Conservation (phyloP, 1,140 invertebrate genomes). For the Rhizoglyphus robini region DNA sequence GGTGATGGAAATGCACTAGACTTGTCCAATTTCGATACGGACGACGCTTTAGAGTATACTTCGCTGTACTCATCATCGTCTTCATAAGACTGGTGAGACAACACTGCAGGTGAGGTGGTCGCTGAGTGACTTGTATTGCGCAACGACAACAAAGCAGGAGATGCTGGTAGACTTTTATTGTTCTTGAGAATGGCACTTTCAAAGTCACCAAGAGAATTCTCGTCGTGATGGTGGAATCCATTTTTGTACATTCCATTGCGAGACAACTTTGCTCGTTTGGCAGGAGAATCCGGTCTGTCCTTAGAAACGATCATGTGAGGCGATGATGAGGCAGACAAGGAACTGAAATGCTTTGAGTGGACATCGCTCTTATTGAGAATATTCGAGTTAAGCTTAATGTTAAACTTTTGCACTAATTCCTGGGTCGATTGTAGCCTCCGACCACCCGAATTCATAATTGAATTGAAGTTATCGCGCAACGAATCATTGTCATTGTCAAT, state of each 20-base stretch:
- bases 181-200: background rate
- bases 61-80: background rate
- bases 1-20: background rate
- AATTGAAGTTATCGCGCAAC: slow-evolving; percentile 1
- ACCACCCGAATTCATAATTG: background rate
- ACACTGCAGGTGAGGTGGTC: background rate
- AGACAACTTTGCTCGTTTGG: background rate
- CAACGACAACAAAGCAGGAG: background rate
- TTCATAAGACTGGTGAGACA: background rate
- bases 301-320: background rate
- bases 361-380: background rate
- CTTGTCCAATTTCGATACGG: background rate
- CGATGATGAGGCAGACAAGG: background rate
- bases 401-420: slow-evolving; percentile 10
- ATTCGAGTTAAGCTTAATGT: background rate
- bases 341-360: background rate
- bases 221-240: background rate
- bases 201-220: background rate
- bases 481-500: slow-evolving; percentile 7
- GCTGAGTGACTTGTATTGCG: background rate
- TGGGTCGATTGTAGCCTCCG: slow-evolving; percentile 2
- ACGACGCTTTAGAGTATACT: background rate
- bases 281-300: background rate
- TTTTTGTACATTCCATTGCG: background rate
- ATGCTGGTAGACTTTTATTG: background rate